Conservation (phyloP, 2,113 vertebrate species). For the Lonchura striata region DNA sequence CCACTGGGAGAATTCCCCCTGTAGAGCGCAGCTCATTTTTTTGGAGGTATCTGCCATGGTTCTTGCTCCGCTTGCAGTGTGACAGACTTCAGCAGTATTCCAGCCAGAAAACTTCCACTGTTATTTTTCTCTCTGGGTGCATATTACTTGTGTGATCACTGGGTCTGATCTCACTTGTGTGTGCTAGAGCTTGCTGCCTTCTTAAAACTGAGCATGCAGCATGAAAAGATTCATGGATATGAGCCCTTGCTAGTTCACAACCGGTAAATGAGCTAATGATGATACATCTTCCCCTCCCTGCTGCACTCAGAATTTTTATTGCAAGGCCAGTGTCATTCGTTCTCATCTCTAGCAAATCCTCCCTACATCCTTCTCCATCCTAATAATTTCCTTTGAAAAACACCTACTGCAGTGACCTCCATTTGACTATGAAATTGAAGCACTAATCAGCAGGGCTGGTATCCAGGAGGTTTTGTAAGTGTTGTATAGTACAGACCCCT, state of each 20-base stretch:
- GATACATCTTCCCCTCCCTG: constrained; percentile 58
- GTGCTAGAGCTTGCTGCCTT: background rate
- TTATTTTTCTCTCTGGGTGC: background rate
- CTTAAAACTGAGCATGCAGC: background rate
- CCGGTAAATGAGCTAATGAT: constrained; percentile 63
- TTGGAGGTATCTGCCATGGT: rapidly evolving
- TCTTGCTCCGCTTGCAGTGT: rapidly evolving
- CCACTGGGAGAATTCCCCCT: background rate
- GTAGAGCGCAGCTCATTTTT: background rate
- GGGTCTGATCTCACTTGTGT: background rate
- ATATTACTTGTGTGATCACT: background rate
- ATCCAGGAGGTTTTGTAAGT: background rate
- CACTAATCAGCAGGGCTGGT: constrained; percentile 7
- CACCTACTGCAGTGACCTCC: constrained; percentile 51
- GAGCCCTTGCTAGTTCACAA: constrained; percentile 47
- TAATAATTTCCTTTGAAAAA: constrained; percentile 41
- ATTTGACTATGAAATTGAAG: constrained; percentile 23
- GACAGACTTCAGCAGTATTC: background rate
- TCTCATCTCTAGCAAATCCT: constrained; percentile 61
- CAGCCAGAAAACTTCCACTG: background rate
- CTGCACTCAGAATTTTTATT: constrained; percentile 64
- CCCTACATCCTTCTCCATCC: constrained; percentile 10
- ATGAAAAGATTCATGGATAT: constrained; percentile 50
- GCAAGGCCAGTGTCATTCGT: constrained; percentile 57
- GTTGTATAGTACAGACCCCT: background rate